These are phyloP conservation scores for Anticlea derivata DNA, from an alignment of 2,888 invertebrate species.

Conservation along the genomic window DNA sequence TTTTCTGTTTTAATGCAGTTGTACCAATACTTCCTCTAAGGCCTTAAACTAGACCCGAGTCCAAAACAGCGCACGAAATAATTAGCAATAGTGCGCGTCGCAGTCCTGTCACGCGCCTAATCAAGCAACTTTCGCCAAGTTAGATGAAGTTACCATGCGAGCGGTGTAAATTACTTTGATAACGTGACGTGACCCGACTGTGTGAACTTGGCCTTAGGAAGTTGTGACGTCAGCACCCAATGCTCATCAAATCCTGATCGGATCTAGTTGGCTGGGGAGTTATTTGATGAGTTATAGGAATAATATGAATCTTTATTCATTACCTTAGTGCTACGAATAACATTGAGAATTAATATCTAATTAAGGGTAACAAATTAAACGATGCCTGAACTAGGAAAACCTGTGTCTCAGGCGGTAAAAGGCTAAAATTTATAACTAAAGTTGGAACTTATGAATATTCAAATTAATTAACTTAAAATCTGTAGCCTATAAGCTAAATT, in stretches of 20 bases:
- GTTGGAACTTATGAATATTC: too few relatives aligned
- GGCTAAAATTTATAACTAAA: too few relatives aligned
- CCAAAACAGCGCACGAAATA: constrained; percentile 43
- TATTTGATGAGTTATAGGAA: constrained; percentile 25
- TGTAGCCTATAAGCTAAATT: too few relatives aligned
- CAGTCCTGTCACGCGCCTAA: constrained; percentile 69
- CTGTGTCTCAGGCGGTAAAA: too few relatives aligned
- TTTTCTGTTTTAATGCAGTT: not conserved
- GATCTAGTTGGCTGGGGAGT: constrained; percentile 15
- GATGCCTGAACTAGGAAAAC: too few relatives aligned
- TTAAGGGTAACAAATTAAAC: too few relatives aligned
- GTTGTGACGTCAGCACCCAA: constrained; percentile 34
- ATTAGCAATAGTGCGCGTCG: constrained; percentile 41
- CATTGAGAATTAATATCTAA: too few relatives aligned
- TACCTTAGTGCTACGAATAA: too few relatives aligned
- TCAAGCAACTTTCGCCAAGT: constrained; percentile 70
- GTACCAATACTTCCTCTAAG: constrained; percentile 1
- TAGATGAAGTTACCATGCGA: constrained; percentile 67
- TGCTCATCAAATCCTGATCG: constrained; percentile 30
- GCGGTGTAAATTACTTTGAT: constrained; percentile 71
- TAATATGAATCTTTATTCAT: too few relatives aligned
- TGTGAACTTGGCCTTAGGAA: constrained; percentile 50
- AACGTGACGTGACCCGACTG: constrained; percentile 65
- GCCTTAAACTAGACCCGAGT: constrained; percentile 13
- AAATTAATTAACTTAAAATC: too few relatives aligned